Percentiles rank a stretch among this genome's conserved stretches.
phyloP scores from a whole-genome alignment of 1,140 invertebrate species.

The Chironomus tepperi region DNA sequence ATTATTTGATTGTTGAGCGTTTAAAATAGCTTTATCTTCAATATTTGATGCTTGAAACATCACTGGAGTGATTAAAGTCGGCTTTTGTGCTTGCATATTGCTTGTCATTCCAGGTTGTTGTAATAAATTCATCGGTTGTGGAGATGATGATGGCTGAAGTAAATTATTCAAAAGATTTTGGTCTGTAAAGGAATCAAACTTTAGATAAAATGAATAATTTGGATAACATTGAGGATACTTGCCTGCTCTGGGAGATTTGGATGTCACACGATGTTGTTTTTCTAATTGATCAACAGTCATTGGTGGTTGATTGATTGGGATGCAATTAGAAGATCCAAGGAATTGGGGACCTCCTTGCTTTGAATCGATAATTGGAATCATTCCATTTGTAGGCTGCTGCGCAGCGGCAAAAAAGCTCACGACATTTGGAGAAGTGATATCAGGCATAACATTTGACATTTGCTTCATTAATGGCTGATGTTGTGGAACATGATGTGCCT shows the following conservation, averaged over 20 bases:
- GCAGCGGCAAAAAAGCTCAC: slow-evolving; percentile 79
- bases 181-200: too few relatives aligned
- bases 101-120: slow-evolving; percentile 37
- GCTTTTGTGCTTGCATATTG: slow-evolving; percentile 43
- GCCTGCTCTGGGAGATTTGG: slow-evolving; percentile 51
- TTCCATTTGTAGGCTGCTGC: slow-evolving; percentile 42
- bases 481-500: slow-evolving; percentile 33
- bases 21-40: slow-evolving; percentile 27
- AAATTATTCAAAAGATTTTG: slow-evolving; percentile 42
- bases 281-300: slow-evolving; percentile 80
- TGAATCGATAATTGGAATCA: slow-evolving; percentile 31
- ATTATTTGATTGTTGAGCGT: background rate
- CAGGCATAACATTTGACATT: slow-evolving; percentile 27
- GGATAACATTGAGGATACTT: background rate
- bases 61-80: slow-evolving; percentile 70
- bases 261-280: slow-evolving; percentile 61
- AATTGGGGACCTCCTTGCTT: background rate
- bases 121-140: slow-evolving; percentile 32
- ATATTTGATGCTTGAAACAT: slow-evolving; percentile 57
- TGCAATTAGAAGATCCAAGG: slow-evolving; percentile 25
- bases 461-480: slow-evolving; percentile 29
- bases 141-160: slow-evolving; percentile 34
- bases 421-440: slow-evolving; percentile 62
- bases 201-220: slow-evolving; percentile 10
- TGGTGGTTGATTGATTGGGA: slow-evolving; percentile 43